A percentile compares a stretch with the other conserved stretches of the same genome.
Conservation (phyloP, 2,113 vertebrate species). For the Chitala chitala region DNA sequence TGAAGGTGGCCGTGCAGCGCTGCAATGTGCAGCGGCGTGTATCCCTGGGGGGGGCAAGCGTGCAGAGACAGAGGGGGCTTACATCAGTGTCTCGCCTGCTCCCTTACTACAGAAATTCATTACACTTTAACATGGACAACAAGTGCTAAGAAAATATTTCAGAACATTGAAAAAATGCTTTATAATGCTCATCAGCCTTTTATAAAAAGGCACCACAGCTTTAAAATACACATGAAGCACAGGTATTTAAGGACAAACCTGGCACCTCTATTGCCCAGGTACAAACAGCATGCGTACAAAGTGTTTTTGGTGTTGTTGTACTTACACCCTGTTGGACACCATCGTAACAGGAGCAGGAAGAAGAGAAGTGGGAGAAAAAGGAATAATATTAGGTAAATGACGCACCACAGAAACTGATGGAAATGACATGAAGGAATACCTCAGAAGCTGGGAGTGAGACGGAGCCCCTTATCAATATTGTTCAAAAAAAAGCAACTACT, state of each 20-base stretch:
- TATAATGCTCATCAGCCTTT: too few relatives aligned
- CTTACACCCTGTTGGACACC: slow-evolving; percentile 62
- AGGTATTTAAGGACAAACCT: too few relatives aligned
- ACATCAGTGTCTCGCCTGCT: too few relatives aligned
- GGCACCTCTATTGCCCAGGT: background rate
- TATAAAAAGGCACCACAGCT: too few relatives aligned
- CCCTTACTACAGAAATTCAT: too few relatives aligned
- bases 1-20: slow-evolving; percentile 64
- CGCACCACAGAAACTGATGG: slow-evolving; percentile 57
- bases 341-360: slow-evolving; percentile 27
- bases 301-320: slow-evolving; percentile 28
- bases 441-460: slow-evolving; percentile 39
- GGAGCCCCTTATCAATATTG: slow-evolving; percentile 48
- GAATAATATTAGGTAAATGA: slow-evolving; percentile 68
- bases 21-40: slow-evolving; percentile 72
- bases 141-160: too few relatives aligned
- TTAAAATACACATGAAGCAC: too few relatives aligned
- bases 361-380: slow-evolving; percentile 50
- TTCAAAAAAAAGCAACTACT: slow-evolving; percentile 67
- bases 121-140: too few relatives aligned
- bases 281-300: background rate
- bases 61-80: background rate
- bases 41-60: slow-evolving; percentile 53
- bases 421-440: slow-evolving; percentile 58
- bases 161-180: too few relatives aligned